Percentiles rank a stretch among this genome's conserved stretches.
Conservation (phyloP, 2,888 invertebrate species). For the Trichogramma dendrolimi region DNA sequence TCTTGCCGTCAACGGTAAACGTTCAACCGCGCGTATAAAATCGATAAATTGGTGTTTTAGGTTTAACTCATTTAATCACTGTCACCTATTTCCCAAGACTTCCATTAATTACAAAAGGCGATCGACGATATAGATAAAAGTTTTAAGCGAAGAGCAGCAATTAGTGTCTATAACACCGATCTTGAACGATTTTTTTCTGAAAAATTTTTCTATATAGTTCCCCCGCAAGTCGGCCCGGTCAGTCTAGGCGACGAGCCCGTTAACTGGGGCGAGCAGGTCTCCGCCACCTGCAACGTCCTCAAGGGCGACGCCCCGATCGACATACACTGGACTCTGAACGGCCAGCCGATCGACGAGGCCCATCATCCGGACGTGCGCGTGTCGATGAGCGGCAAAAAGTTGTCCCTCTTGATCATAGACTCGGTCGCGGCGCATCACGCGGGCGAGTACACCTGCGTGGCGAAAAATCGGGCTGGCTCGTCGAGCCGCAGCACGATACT, state of each 20-base stretch:
- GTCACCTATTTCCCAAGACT: neutral
- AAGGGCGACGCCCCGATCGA: slow-evolving; percentile 70
- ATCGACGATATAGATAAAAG: neutral
- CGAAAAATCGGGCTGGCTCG: slow-evolving; percentile 56
- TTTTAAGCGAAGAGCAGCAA: neutral
- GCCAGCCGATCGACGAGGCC: slow-evolving; percentile 45
- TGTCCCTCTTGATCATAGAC: slow-evolving; percentile 57
- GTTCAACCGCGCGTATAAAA: too few species aligned
- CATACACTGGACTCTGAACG: slow-evolving; percentile 65
- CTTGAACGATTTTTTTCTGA: slow-evolving; percentile 1
- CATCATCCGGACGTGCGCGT: slow-evolving; percentile 54
- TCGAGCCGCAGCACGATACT: slow-evolving; percentile 54
- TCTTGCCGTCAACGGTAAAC: slow-evolving; percentile 70
- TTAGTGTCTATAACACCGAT: neutral
- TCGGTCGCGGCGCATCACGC: slow-evolving; percentile 56
- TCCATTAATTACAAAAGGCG: neutral
- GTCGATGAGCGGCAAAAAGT: slow-evolving; percentile 58
- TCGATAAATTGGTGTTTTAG: too few species aligned
- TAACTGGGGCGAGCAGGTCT: slow-evolving; percentile 71
- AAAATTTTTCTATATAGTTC: slow-evolving; percentile 44
- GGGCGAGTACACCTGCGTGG: slow-evolving; percentile 60
- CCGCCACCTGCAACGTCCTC: slow-evolving; percentile 64
- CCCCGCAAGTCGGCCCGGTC: slow-evolving; percentile 59
- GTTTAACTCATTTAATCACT: too few species aligned
- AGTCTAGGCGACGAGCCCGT: slow-evolving; percentile 57